Percentiles rank a stretch among this genome's conserved stretches.
These are phyloP conservation scores for Panthera tigris DNA, from an alignment of 2,113 vertebrate genomes.

Conservation along the genomic window DNA sequence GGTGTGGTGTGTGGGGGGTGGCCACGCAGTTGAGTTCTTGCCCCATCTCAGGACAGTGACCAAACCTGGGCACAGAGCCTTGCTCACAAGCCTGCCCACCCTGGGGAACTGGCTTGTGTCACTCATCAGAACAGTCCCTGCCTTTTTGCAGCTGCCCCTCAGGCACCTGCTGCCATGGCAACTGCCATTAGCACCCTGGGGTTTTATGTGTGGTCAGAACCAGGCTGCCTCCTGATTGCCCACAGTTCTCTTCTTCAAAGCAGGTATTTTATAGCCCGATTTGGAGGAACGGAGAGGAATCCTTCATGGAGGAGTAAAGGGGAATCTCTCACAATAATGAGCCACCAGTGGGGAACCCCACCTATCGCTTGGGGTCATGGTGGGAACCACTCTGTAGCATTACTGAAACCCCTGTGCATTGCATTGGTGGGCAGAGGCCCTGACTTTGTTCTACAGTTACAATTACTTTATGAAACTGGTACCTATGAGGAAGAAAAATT, in stretches of 20 bases:
- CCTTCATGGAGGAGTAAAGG: background rate
- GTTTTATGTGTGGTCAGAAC: constrained; percentile 61
- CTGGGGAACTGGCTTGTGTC: background rate
- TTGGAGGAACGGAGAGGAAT: constrained; percentile 52
- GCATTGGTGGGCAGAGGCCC: background rate
- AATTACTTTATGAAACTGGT: background rate
- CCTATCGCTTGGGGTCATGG: background rate
- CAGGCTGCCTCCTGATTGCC: constrained; percentile 59
- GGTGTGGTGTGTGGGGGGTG: background rate
- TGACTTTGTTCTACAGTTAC: background rate
- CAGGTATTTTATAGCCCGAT: background rate
- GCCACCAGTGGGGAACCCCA: background rate
- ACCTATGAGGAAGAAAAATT: background rate
- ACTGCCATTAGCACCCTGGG: constrained; percentile 58
- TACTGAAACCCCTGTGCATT: fast-evolving
- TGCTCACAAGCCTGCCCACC: constrained; percentile 37
- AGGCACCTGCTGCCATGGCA: constrained; percentile 47
- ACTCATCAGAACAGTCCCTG: background rate
- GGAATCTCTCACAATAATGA: background rate
- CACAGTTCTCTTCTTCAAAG: background rate
- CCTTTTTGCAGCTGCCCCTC: constrained; percentile 38
- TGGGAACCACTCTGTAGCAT: background rate
- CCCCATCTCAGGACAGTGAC: background rate
- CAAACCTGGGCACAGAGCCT: background rate
- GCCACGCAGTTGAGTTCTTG: background rate